Evolutionary conservation across 1,140 invertebrate species (phyloP).

Genomic region (Cherax destructor): DNA sequence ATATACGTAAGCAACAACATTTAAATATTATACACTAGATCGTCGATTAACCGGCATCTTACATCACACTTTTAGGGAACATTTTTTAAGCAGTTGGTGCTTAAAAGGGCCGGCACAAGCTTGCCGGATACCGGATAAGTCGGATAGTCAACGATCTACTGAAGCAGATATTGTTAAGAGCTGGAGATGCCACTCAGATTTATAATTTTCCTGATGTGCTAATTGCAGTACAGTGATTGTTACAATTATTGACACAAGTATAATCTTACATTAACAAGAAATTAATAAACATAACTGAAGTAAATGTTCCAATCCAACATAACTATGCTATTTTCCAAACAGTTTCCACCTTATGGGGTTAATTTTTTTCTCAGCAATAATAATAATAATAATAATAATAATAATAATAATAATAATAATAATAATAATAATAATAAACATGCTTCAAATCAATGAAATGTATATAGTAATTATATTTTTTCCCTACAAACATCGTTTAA

Average conservation of each 20-base stretch:
- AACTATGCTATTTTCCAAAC: constrained; percentile 20
- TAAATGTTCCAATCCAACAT: constrained; percentile 39
- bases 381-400: too few species aligned
- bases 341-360: not conserved
- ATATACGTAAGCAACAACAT: constrained; percentile 36
- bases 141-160: too few species aligned
- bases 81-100: too few species aligned
- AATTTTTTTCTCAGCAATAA: not conserved
- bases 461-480: too few species aligned
- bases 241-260: constrained; percentile 38
- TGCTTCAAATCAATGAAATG: not conserved
- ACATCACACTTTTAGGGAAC: too few species aligned
- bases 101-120: too few species aligned
- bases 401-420: too few species aligned
- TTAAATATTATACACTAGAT: not conserved
- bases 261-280: constrained; percentile 18
- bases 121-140: too few species aligned
- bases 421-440: not conserved
- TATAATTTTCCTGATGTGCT: not conserved
- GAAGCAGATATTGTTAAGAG: constrained; percentile 26
- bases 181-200: constrained; percentile 3
- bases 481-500: constrained; percentile 42
- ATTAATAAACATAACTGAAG: constrained; percentile 13
- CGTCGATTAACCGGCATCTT: too few species aligned
- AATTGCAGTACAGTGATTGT: not conserved